Conservation (phyloP, 2,113 vertebrate genomes). For the Corvus cornix region DNA sequence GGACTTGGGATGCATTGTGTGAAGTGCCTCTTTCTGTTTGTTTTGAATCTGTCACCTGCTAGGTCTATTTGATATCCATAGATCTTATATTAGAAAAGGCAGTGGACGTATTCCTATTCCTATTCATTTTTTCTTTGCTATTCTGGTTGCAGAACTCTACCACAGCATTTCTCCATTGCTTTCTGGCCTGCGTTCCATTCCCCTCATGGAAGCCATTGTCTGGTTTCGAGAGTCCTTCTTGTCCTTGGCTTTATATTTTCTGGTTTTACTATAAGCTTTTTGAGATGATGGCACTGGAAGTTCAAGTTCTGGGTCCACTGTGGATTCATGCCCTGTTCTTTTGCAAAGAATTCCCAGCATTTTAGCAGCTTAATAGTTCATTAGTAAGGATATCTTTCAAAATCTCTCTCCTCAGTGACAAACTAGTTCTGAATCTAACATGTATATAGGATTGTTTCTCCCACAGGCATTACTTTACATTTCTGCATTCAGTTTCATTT, state of each 20-base stretch:
- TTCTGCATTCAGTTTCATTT: background rate
- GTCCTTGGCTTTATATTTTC: background rate
- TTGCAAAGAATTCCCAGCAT: background rate
- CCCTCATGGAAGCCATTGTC: background rate
- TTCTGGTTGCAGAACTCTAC: background rate
- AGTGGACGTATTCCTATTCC: background rate
- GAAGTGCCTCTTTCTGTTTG: background rate
- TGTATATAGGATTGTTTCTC: background rate
- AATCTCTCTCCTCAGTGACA: background rate
- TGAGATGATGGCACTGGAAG: background rate
- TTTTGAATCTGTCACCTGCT: background rate
- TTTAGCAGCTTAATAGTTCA: background rate
- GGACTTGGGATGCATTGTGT: background rate
- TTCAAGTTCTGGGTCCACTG: background rate
- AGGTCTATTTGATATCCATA: background rate
- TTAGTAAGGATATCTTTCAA: background rate
- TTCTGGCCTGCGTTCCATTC: background rate
- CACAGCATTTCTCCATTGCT: background rate
- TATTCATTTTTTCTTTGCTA: background rate
- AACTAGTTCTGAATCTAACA: background rate
- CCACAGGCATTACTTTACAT: background rate
- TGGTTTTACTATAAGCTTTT: background rate
- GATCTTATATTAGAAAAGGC: background rate
- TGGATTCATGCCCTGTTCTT: background rate
- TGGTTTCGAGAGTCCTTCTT: background rate